Base-by-base conservation (phyloP, 2,113 vertebrate species). In the Pipra filicauda region DNA sequence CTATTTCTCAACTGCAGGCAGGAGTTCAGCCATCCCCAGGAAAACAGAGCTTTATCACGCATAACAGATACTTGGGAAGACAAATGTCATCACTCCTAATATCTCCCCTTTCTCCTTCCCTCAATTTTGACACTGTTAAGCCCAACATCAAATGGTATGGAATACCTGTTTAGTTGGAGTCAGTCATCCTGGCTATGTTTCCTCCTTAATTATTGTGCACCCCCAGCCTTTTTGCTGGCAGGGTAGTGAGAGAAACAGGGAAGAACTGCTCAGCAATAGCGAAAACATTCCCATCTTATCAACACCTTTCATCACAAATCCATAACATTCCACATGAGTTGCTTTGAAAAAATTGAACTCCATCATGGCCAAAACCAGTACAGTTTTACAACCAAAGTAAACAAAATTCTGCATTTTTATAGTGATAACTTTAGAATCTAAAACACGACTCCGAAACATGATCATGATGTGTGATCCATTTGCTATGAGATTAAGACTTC, bases 151-250 rank as follows among this genome's bases (percentile, higher is more conserved):
- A 21, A 48, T 7, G 6, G 8, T 24, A 7, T 37, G 31, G 70
- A n/a, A 15, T 70, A 58, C 16, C 33, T 17, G 6, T 71, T 43
- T 16, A 41, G 39, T 54, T 39, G 26, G 15, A 10, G 30, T 52
- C 62, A 75, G 26, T 22, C 70, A 8, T 41, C 33, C 37, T 9
- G 1, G 16, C 24, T 70, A 12, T 28, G 30, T 43, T 30, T 57
- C 24, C 9, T 65, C 31, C 11, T 18, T 17, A n/a, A 5, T 27
- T n/a, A n/a, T 66, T 72, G 39, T 20, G 10, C 7, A 8, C 7
- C 9, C 20, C 10, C 4, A 18, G 35, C 7, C 35, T 39, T 4
- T 35, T n/a, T 0, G 0, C 35, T 49, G 27, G 8, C 9, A 20
- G 46, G 15, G 20, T 12, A 61, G 5, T 0, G 17, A 35, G 28